Base-by-base conservation (phyloP, 2,797 vertebrate genomes). In the Spheniscus humboldti region DNA sequence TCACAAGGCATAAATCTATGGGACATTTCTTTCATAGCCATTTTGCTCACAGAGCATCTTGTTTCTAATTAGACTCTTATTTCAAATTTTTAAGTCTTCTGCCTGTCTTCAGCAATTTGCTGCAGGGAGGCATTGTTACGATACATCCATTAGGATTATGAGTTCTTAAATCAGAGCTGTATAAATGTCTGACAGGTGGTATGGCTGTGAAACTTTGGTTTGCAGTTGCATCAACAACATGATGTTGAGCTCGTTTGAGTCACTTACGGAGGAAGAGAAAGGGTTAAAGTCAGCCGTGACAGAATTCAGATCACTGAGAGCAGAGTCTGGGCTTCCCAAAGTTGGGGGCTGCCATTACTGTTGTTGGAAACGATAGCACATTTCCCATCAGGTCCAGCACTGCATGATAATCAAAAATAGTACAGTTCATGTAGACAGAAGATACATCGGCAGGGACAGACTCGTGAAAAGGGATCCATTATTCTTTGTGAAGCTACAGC, bases 401-500 rank as follows among this genome's bases (percentile, higher is more conserved):
- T 91, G 81, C 52, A 18, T 39, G 39, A 20, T 20, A 41, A 78
- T 50, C 18, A 69, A 27, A 53, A 63, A 43, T 23, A 89, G 67
- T 53, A 31, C 78, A 67, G 73, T 31, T 82, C 23, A 18, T 27
- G 73, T 3, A 33, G 90, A 30, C 68, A 56, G 76, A 67, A 95
- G 82, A 43, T 35, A 5, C 18, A 78, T n/a, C 0, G 5, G 31
- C 0, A 0, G n/a, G 73, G 67, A 45, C 41, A 53, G 90, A 33
- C 82, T 82, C 4, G 1, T 47, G 87, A 68, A 72, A 25, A 64
- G 57, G 66, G 53, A 55, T 68, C 79, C 50, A 12, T 77, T 59
- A 43, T 66, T 81, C 85, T 84, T 39, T 80, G 73, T 81, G 91
- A 85, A 66, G 81, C 71, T 74, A 27, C 84, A 87, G 87, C 91